Evolutionary conservation across 1,140 invertebrate genomes (phyloP), one percentile per base, ranked within the genome.

Genomic region (Brachionus sp.): DNA sequence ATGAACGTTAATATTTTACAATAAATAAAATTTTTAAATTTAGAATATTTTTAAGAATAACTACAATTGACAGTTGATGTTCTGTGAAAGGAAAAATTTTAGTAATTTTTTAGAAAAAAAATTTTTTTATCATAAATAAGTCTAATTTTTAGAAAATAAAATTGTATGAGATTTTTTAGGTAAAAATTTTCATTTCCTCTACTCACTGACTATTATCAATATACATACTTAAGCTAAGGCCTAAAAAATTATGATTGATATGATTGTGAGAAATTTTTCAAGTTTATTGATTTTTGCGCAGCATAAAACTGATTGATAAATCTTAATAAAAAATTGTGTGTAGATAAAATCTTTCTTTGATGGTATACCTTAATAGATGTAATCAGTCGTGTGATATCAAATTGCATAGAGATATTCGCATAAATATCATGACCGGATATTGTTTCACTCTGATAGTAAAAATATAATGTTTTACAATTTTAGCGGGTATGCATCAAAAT

Each of bases 401-500:
- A 57, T 57, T 57, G 50, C 50, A 19, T n/a, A 57, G 50, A 57
- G 4, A 50, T 57, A 19, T 57, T 57, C n/a, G 19, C 50, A 57
- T 57, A 57, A 57, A 57, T 57, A 57, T 4, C 50, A 57, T 23
- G 50, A 23, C 16, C 50, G 16, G 50, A 25, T 57, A 19, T 57
- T 57, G 1, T 50, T 57, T 57, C 50, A 19, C 16, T 19, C 16
- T 29, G 50, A 57, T 57, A 23, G 50, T 57, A 57, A 57, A 57
- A 57, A 57, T 57, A 57, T 57, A 57, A 57, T 57, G 50, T 57
- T 57, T 57, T 57, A 57, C 19, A 57, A 57, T 57, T 57, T 57
- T 16, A 57, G 50, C n/a, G 50, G 50, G 50, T 19, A 57, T 57
- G 16, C 16, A 57, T 57, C 19, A 57, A 57, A 57, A 19, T 57